Conservation (phyloP, 2,113 vertebrate species). For the Psophia crepitans region DNA sequence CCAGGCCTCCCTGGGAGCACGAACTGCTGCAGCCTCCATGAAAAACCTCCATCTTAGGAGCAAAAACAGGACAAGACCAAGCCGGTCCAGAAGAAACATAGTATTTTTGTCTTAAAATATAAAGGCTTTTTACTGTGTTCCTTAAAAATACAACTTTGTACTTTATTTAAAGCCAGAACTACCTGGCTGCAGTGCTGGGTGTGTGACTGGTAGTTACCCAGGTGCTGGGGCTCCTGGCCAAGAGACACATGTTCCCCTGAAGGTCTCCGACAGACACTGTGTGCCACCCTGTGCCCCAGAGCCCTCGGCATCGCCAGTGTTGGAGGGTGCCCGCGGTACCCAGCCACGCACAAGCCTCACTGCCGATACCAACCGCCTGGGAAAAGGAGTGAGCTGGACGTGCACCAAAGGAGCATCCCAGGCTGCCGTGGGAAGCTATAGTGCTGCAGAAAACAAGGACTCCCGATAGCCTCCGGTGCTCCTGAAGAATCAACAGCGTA, state of each 20-base stretch:
- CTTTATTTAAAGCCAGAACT: background rate
- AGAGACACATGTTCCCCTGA: background rate
- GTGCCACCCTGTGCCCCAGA: background rate
- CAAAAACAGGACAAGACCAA: background rate
- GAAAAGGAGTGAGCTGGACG: background rate
- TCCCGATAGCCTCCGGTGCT: background rate
- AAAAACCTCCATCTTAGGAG: background rate
- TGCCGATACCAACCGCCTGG: accelerated
- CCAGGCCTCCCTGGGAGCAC: background rate
- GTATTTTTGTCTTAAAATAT: background rate
- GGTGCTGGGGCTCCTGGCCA: background rate
- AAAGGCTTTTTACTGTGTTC: background rate
- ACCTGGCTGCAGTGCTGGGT: background rate
- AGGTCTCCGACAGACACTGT: background rate
- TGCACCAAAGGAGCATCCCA: background rate
- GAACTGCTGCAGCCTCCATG: background rate
- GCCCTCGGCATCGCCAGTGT: no score
- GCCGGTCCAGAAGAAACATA: background rate
- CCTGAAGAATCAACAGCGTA: background rate
- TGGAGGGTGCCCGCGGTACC: background rate
- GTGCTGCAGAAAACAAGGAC: background rate
- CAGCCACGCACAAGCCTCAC: no score
- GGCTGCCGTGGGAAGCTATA: background rate
- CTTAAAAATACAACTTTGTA: background rate
- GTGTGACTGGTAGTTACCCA: background rate